Percentiles rank a stretch among this genome's conserved stretches.
Evolutionary conservation across 1,140 invertebrate genomes (phyloP).

Genomic region (Andricus grossulariae): DNA sequence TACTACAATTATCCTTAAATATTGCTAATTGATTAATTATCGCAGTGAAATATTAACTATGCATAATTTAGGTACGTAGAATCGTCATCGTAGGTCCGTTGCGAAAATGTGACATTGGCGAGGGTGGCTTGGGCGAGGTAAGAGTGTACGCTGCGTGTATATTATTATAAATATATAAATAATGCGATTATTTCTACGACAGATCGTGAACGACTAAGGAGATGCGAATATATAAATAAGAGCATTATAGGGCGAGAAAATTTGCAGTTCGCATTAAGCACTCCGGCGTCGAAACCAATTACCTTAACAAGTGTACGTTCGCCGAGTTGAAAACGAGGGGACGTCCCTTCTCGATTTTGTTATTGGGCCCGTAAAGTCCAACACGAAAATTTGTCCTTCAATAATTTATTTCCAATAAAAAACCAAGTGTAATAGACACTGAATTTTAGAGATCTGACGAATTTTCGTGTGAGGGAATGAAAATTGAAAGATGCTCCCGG

Average conservation of each 20-base stretch:
- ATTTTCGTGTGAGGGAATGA: slow-evolving; percentile 10
- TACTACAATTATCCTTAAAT: slow-evolving; percentile 48
- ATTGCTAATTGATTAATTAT: slow-evolving; percentile 55
- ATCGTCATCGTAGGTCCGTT: slow-evolving; percentile 10
- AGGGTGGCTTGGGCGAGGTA: not conserved
- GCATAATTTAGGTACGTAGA: slow-evolving; percentile 34
- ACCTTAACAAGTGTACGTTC: slow-evolving; percentile 32
- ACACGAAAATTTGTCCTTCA: slow-evolving; percentile 5
- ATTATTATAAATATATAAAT: slow-evolving; percentile 30
- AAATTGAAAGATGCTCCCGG: slow-evolving; percentile 45
- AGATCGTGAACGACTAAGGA: slow-evolving; percentile 27
- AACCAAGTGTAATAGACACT: not conserved
- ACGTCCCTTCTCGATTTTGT: slow-evolving; percentile 8
- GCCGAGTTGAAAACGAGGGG: not conserved
- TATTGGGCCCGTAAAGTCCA: not conserved
- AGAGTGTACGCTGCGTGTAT: slow-evolving; percentile 32
- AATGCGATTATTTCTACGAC: slow-evolving; percentile 26
- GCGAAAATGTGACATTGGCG: not conserved
- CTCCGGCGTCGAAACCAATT: slow-evolving; percentile 54
- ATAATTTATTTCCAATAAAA: not conserved
- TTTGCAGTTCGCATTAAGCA: slow-evolving; percentile 55
- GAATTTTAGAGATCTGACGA: not conserved
- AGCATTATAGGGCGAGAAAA: slow-evolving; percentile 43
- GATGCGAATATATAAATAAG: slow-evolving; percentile 42
- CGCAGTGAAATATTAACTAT: slow-evolving; percentile 49